These are phyloP conservation scores for Babylonia areolata DNA, from an alignment of 1,140 invertebrate species.

Conservation along the genomic window DNA sequence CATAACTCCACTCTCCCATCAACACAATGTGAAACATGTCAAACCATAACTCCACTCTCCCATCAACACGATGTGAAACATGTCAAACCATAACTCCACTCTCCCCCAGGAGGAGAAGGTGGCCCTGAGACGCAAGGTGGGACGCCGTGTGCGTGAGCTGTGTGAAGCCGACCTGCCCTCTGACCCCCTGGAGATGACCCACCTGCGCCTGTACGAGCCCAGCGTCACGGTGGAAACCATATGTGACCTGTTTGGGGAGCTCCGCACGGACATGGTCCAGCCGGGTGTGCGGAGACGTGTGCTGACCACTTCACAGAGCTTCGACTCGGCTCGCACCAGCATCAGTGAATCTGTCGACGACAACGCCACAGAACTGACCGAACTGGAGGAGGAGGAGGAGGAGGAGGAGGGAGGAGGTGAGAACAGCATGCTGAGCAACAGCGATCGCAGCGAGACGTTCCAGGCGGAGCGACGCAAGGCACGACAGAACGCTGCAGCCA, in stretches of 20 bases:
- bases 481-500: neutral
- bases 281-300: neutral
- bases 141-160: conserved; percentile 66
- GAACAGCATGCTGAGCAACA: conserved; percentile 57
- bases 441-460: conserved; percentile 53
- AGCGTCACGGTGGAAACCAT: conserved; percentile 65
- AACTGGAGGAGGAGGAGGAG: conserved; percentile 37
- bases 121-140: conserved; percentile 62
- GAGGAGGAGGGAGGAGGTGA: conserved; percentile 43
- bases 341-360: conserved; percentile 47
- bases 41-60: too few species aligned
- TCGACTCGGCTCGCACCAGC: conserved; percentile 29
- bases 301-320: conserved; percentile 31
- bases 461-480: conserved; percentile 45
- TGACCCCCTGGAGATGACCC: conserved; percentile 45
- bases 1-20: too few species aligned
- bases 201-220: conserved; percentile 57
- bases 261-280: conserved; percentile 35
- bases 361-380: conserved; percentile 40
- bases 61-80: neutral
- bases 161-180: conserved; percentile 61
- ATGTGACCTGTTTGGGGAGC: conserved; percentile 69
- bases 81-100: too few species aligned
- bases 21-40: too few species aligned
- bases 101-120: conserved; percentile 64